Percentiles rank a stretch among this genome's conserved stretches.
Conservation (phyloP, 2,797 vertebrate genomes). For the Myoxocephalus aenaeus region DNA sequence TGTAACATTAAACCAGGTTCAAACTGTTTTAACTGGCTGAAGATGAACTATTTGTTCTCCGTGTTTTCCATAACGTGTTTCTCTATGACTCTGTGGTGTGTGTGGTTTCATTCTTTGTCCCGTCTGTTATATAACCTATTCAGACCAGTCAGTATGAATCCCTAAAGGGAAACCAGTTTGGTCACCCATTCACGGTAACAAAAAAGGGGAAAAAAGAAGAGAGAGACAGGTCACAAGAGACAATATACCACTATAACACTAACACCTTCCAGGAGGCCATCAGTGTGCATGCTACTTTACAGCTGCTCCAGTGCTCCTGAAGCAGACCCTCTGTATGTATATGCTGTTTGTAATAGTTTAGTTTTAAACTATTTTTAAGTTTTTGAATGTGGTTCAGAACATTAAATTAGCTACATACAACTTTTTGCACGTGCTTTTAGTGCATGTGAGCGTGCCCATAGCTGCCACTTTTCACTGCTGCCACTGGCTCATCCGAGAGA, state of each 20-base stretch:
- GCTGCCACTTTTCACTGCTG: too few relatives aligned
- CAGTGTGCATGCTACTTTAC: neutral
- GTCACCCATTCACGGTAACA: neutral
- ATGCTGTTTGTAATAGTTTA: too few relatives aligned
- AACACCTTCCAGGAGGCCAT: neutral
- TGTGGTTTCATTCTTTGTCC: neutral
- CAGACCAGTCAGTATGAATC: neutral
- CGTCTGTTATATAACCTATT: neutral
- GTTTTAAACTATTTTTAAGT: too few relatives aligned
- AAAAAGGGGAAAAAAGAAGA: neutral
- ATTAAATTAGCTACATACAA: neutral
- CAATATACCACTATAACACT: neutral
- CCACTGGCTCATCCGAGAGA: too few relatives aligned
- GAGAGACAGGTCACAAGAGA: neutral
- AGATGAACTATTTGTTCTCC: slow-evolving; percentile 15
- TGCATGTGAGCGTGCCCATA: too few relatives aligned
- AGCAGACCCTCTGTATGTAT: neutral
- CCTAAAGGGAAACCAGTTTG: neutral
- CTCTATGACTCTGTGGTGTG: neutral
- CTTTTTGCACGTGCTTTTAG: too few relatives aligned
- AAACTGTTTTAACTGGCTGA: slow-evolving; percentile 43
- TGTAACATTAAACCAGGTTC: slow-evolving; percentile 45
- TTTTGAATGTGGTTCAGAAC: neutral
- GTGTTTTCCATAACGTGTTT: neutral
- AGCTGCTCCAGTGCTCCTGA: too few relatives aligned